Base-by-base conservation (phyloP, 2,888 invertebrate species). In the Agriopis aurantiaria region DNA sequence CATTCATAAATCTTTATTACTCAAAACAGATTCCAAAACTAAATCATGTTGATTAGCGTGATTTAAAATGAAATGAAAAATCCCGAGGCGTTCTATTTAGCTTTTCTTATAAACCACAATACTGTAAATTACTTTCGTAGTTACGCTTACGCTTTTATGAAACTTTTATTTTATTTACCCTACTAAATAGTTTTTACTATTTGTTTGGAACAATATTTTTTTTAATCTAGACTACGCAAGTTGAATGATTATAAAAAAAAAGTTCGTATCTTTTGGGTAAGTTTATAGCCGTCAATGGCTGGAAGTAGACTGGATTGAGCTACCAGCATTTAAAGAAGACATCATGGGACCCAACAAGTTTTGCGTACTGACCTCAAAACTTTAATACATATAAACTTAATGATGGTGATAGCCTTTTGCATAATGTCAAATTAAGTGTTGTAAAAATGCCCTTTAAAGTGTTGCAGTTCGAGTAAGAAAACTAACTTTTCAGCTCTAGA, bases 11-110 rank as follows among this genome's bases (percentile, higher is more conserved):
- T 76, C 73, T 68, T 60, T 66, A 66, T 64, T 63, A 68, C 61
- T 71, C 68, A 71, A 72, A 73, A 75, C 72, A 75, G 68, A 74
- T 63, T 48, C 71, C 63, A 56, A 64, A 61, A 71, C 69, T 73
- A 74, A 72, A 74, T 71, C 66, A 71, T 66, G 71, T 70, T 75
- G 64, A 75, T 74, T 72, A 67, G 70, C 63, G 70, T 72, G 72
- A 75, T 74, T 72, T 74, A 68, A 70, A 64, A 65, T 66, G 65
- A 72, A 72, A 73, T 69, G 52, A 72, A 72, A 73, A 71, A 58
- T 63, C 45, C 63, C 68, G 59, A 62, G 66, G 71, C 72, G 72
- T 70, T 64, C 63, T 72, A 71, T 73, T 76, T 68, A 71, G 64
- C 52, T 63, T 75, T 67, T 68, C 17, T 74, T 72, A 68, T 68